These are phyloP conservation scores for Scylla paramamosain DNA, from an alignment of 1,140 invertebrate genomes.

Conservation along the genomic window DNA sequence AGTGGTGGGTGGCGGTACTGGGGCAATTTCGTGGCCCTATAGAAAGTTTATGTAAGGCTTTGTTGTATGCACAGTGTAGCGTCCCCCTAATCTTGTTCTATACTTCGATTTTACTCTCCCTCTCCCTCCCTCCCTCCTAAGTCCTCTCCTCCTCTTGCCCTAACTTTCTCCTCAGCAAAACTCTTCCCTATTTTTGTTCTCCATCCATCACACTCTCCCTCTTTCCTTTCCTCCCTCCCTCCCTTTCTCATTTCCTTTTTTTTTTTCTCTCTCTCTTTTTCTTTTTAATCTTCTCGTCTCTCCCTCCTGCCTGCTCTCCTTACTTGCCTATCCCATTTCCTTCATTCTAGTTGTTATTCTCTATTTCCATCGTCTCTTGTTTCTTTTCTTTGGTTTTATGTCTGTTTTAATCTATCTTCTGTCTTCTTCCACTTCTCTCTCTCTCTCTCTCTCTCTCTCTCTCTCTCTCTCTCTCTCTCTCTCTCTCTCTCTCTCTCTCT, in stretches of 20 bases:
- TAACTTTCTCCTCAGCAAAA: background rate
- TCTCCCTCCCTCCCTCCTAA: background rate
- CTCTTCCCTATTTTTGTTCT: background rate
- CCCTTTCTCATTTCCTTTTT: background rate
- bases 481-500: background rate
- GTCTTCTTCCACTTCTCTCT: background rate
- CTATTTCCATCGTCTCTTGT: background rate
- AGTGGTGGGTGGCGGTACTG: too few relatives aligned
- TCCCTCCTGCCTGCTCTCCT: background rate
- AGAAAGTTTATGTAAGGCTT: background rate
- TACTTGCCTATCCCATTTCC: background rate
- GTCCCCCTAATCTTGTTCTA: background rate
- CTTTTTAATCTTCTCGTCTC: background rate
- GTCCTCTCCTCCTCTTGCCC: background rate
- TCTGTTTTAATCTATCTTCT: background rate
- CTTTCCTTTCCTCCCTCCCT: background rate
- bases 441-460: background rate
- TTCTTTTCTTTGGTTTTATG: background rate
- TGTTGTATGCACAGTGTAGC: background rate
- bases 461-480: conserved; percentile 13
- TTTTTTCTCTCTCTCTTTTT: background rate
- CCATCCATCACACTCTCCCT: conserved; percentile 9
- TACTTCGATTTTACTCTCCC: conserved; percentile 1
- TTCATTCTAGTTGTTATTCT: background rate
- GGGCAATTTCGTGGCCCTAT: too few relatives aligned